phyloP scores from a whole-genome alignment of 2,113 vertebrate species.

The Macroglossus sobrinus region DNA sequence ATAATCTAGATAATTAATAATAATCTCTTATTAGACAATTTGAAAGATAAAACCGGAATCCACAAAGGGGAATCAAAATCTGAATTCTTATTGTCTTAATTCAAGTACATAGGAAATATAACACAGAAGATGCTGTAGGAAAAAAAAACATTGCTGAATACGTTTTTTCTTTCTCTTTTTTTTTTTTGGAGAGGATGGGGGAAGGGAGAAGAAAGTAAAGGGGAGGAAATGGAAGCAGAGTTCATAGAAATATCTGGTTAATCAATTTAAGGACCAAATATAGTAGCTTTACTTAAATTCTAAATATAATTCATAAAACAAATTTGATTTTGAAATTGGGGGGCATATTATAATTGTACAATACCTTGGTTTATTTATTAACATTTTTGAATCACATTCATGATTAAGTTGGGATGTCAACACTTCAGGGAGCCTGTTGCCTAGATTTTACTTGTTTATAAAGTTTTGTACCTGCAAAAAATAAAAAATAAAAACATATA shows the following conservation, averaged over 20 bases:
- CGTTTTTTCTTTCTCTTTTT: background rate
- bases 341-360: background rate
- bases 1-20: background rate
- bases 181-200: background rate
- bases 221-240: background rate
- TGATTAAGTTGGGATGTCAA: conserved; percentile 79
- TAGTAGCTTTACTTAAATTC: conserved; percentile 19
- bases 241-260: background rate
- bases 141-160: background rate
- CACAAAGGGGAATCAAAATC: conserved; percentile 35
- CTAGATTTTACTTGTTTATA: conserved; percentile 65
- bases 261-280: conserved; percentile 9
- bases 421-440: conserved; percentile 67
- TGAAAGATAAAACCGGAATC: conserved; percentile 42
- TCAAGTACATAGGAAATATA: background rate
- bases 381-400: conserved; percentile 83
- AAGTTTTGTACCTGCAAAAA: conserved; percentile 80
- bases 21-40: background rate
- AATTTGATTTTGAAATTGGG: conserved; percentile 6
- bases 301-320: conserved; percentile 28
- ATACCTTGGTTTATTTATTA: conserved; percentile 85
- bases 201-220: background rate
- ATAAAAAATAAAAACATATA: conserved; percentile 53
- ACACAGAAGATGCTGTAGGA: background rate
- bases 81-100: conserved; percentile 17